phyloP scores from a whole-genome alignment of 1,140 invertebrate genomes.

The Dendrolimus kikuchii region DNA sequence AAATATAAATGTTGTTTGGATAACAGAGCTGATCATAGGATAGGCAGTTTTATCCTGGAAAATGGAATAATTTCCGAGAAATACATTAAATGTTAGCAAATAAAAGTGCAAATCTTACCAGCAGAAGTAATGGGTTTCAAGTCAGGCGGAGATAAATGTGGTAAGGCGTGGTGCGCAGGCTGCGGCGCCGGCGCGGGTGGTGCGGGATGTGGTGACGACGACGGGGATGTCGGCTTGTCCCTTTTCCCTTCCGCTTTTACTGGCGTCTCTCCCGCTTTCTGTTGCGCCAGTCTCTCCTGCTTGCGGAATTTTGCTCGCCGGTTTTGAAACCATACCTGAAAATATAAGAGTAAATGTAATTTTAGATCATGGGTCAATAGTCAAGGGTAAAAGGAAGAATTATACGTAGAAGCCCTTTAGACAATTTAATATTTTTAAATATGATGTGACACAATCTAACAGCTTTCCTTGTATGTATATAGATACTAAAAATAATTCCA shows the following conservation, averaged over 20 bases:
- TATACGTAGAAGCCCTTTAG: no score
- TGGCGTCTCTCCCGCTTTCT: constrained; percentile 75
- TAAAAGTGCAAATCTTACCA: constrained; percentile 37
- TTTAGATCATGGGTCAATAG: neutral
- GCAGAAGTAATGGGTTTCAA: constrained; percentile 66
- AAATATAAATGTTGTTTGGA: no score
- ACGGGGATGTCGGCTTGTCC: constrained; percentile 50
- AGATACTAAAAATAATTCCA: no score
- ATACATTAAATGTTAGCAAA: neutral
- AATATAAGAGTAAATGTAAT: constrained; percentile 19
- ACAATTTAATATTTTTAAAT: no score
- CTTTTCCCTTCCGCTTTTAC: constrained; percentile 58
- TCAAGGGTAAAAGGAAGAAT: no score
- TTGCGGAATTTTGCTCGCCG: constrained; percentile 93
- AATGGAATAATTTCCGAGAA: no score
- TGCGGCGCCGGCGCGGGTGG: constrained; percentile 44
- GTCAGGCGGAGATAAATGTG: constrained; percentile 64
- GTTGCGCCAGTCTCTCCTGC: constrained; percentile 89
- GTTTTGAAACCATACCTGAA: constrained; percentile 96
- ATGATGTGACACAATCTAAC: no score
- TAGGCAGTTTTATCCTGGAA: no score
- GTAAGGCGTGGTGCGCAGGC: constrained; percentile 59
- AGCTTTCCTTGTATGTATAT: no score
- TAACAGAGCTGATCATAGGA: no score
- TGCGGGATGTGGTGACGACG: constrained; percentile 48